Evolutionary conservation across 2,888 invertebrate genomes (phyloP).

Genomic region (Coenonympha arcania): DNA sequence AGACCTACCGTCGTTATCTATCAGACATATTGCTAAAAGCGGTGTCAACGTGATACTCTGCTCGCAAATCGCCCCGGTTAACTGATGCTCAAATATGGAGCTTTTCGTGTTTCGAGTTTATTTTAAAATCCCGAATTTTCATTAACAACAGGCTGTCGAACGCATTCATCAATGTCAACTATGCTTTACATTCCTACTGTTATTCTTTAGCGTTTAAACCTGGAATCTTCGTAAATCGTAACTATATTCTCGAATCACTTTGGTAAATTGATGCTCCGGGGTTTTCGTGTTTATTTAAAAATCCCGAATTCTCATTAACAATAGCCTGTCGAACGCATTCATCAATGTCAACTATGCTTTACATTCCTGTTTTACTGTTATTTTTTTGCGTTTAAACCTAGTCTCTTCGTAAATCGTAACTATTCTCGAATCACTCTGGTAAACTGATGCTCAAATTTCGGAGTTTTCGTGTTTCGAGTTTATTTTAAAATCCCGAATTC

Average conservation of each 20-base stretch:
- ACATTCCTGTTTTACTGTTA: no score
- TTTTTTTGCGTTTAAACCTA: neutral
- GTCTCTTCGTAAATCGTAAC: neutral
- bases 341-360: no score
- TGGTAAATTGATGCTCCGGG: no score
- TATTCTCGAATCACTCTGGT: no score
- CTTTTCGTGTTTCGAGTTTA: constrained; percentile 4
- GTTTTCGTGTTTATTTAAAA: no score
- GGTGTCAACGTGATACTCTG: constrained; percentile 18
- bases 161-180: neutral
- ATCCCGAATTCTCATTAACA: no score
- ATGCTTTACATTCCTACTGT: neutral
- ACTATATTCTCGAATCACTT: no score
- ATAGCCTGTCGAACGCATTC: no score
- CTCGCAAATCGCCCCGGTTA: constrained; percentile 21
- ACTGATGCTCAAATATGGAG: constrained; percentile 12
- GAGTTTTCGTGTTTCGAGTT: constrained; percentile 2
- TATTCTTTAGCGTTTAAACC: neutral
- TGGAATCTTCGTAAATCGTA: neutral
- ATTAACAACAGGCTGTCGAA: neutral
- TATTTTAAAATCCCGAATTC: neutral
- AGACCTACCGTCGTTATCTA: constrained; percentile 24
- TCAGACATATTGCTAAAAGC: constrained; percentile 21
- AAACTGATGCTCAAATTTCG: constrained; percentile 14
- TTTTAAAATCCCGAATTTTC: neutral